These are phyloP conservation scores for Anoplophora glabripennis DNA, from an alignment of 1,140 invertebrate genomes.

Conservation along the genomic window DNA sequence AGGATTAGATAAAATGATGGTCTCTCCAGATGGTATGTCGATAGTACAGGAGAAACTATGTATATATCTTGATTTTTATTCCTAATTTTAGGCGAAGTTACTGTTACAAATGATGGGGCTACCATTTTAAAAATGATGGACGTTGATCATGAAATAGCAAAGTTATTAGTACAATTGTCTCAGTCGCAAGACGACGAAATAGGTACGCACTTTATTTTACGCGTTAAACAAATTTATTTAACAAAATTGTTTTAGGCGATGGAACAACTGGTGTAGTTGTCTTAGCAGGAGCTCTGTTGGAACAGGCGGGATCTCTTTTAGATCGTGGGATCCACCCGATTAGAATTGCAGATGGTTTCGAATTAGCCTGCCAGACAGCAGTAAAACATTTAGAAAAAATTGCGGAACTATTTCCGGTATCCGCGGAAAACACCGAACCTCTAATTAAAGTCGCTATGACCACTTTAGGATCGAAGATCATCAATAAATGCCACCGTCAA, in stretches of 20 bases:
- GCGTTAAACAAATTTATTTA: too few species aligned
- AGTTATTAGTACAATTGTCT: conserved; percentile 95
- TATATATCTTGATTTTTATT: conserved; percentile 1
- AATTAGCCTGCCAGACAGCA: conserved; percentile 91
- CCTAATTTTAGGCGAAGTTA: conserved; percentile 80
- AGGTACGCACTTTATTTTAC: conserved; percentile 47
- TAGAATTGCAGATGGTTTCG: conserved; percentile 97
- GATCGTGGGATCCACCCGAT: conserved; percentile 99
- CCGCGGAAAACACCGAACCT: conserved; percentile 79
- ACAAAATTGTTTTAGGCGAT: conserved; percentile 67
- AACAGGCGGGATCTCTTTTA: conserved; percentile 89
- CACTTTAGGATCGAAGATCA: conserved; percentile 97
- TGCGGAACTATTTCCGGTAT: conserved; percentile 85
- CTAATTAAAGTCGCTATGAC: conserved; percentile 96
- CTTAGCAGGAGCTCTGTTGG: conserved; percentile 80
- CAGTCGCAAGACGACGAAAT: conserved; percentile 99
- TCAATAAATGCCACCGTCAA: conserved; percentile 87
- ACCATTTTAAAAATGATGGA: conserved; percentile 99
- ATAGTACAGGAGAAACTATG: neutral
- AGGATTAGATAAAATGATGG: conserved; percentile 95
- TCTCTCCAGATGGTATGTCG: conserved; percentile 73
- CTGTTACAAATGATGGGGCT: conserved; percentile 99
- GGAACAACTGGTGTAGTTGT: conserved; percentile 98
- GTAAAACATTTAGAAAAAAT: conserved; percentile 85
- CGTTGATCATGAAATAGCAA: conserved; percentile 98